Conservation (phyloP, 2,888 invertebrate species). For the Adineta ricciae region DNA sequence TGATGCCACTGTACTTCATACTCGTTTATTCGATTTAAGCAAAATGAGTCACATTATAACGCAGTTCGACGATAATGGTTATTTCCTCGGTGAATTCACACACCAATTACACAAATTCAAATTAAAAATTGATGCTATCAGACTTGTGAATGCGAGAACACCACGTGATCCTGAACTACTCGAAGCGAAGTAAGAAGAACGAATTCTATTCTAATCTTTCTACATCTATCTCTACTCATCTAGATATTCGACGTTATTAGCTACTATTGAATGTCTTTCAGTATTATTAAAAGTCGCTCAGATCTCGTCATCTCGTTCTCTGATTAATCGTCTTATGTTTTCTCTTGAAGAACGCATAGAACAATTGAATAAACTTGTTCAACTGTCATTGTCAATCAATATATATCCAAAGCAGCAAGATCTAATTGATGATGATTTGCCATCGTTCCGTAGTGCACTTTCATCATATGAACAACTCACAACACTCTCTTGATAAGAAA, state of each 20-base stretch:
- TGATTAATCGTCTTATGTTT: neutral
- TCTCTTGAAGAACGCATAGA: neutral
- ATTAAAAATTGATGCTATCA: neutral
- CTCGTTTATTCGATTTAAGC: neutral
- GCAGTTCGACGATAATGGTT: neutral
- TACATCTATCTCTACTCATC: too few species aligned
- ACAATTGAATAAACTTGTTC: neutral
- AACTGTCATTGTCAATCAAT: neutral
- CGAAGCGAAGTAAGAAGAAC: neutral
- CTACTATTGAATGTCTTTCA: slow-evolving; percentile 10
- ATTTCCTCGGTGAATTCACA: neutral
- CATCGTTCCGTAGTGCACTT: neutral
- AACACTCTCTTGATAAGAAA: neutral
- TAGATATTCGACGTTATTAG: slow-evolving; percentile 21
- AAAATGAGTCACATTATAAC: neutral
- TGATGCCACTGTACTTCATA: neutral
- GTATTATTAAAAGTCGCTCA: slow-evolving; percentile 11
- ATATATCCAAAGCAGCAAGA: neutral
- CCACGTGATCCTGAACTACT: slow-evolving; percentile 11
- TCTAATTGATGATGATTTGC: neutral
- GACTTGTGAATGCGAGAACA: neutral
- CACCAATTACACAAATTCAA: neutral
- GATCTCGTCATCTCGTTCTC: neutral
- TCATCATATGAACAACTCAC: slow-evolving; percentile 3
- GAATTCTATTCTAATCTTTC: too few species aligned